A percentile compares a stretch with the other conserved stretches of the same genome.
Conservation (phyloP, 2,888 invertebrate genomes). For the Sipha maydis region DNA sequence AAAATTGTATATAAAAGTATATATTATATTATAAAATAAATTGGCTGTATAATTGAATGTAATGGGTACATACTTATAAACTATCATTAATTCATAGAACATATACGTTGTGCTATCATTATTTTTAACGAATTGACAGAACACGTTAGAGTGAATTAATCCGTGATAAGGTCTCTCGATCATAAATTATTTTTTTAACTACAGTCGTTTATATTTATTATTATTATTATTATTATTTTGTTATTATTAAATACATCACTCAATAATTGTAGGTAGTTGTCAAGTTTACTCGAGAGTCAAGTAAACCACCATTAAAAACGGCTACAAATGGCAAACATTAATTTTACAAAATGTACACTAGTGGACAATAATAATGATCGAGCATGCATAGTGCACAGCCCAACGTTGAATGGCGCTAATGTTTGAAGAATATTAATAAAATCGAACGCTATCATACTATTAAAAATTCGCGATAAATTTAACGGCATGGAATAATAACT, state of each 20-base stretch:
- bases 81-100: conserved; percentile 26
- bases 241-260: background rate
- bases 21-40: conserved; percentile 23
- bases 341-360: background rate
- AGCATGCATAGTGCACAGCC: background rate
- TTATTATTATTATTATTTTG: background rate
- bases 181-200: background rate
- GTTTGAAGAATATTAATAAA: background rate
- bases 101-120: background rate
- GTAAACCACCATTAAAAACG: background rate
- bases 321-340: background rate
- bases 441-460: background rate
- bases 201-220: background rate
- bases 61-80: background rate
- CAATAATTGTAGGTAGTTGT: background rate
- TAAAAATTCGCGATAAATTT: too few relatives aligned
- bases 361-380: background rate
- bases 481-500: too few relatives aligned
- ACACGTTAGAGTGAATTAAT: conserved; percentile 11
- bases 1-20: background rate
- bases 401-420: background rate
- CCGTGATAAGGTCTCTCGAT: background rate
- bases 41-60: background rate
- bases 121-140: conserved; percentile 48
- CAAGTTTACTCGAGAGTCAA: conserved; percentile 22